Percentiles rank a stretch among this genome's conserved stretches.
Evolutionary conservation across 1,140 invertebrate genomes (phyloP).

Genomic region (Leptinotarsa lineolata): DNA sequence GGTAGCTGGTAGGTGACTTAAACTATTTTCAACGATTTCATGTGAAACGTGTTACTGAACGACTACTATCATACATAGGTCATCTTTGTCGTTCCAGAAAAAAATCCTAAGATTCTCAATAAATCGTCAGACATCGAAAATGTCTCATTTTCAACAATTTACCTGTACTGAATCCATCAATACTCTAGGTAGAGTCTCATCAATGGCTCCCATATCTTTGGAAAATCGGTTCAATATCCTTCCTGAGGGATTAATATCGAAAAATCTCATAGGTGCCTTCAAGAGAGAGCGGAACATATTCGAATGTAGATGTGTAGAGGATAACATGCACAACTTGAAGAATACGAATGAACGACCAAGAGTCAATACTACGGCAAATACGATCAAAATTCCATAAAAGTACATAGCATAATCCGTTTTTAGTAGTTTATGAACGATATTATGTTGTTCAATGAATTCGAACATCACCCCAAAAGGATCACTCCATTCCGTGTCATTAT

Average conservation of each 20-base stretch:
- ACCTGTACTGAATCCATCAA: conserved; percentile 68
- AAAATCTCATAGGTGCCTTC: conserved; percentile 73
- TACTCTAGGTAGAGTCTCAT: conserved; percentile 66
- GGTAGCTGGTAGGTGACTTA: too few species aligned
- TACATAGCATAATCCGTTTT: conserved; percentile 49
- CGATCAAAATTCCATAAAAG: conserved; percentile 55
- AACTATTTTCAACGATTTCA: too few species aligned
- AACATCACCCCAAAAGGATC: conserved; percentile 28
- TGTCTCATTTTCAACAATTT: too few species aligned
- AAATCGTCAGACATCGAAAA: too few species aligned
- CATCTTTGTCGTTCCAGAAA: too few species aligned
- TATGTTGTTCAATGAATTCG: conserved; percentile 30
- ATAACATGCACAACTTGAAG: conserved; percentile 75
- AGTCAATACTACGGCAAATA: conserved; percentile 53
- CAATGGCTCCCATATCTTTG: conserved; percentile 62
- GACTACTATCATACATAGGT: too few species aligned
- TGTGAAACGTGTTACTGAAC: too few species aligned
- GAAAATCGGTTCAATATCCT: conserved; percentile 48
- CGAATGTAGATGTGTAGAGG: conserved; percentile 79
- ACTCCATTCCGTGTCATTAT: not conserved
- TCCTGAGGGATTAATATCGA: conserved; percentile 78
- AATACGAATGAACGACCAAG: conserved; percentile 66
- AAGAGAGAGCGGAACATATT: conserved; percentile 71
- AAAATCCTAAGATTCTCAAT: too few species aligned
- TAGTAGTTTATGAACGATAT: conserved; percentile 29